Evolutionary conservation across 2,113 vertebrate species (phyloP), one percentile per base, ranked within the genome.

Genomic region (Cottus gobio): DNA sequence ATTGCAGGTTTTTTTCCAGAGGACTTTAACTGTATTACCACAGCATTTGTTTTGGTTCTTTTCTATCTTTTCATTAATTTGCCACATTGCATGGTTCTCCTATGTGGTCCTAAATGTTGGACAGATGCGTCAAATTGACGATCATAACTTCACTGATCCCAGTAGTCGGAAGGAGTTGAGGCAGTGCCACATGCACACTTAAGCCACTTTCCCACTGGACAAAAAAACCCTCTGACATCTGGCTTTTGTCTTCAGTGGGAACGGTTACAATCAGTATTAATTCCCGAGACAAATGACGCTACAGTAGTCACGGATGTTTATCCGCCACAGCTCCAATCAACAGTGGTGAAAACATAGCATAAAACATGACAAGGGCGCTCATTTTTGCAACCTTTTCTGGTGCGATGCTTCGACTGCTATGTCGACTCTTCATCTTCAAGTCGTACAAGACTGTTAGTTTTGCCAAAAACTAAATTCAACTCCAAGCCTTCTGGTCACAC

Each of bases 151-250:
- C 20, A 7, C 26, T 36, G 20, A 65, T 52, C 36, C 44, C 44
- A 68, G 57, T 37, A 63, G 42, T 39, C 31, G 39, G 52, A 67
- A 26, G 26, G 48, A 58, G 74, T 50, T 81, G 30, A 70, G 65
- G 18, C 39, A 42, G 42, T 61, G 76, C 31, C 52, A 42, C 54
- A 60, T 56, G n/a, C 30, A 65, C 26, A 28, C 39, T 72, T 58
- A 58, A 58, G 56, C 56, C 0, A 6, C 56, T 28, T 58, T 58
- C 26, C 56, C 56, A 58, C 56, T 30, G 56, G 56, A 58, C 13
- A 12, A 30, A 30, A 58, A 15, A 57, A 7, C 12, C 22, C n/a
- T 24, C n/a, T 54, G 5, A 56, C 52, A 56, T 58, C 56, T 58
- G 56, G 26, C 4, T 58, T 30, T 58, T 58, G 56, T 58, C 56